Base-by-base conservation (phyloP, 2,797 vertebrate genomes). In the Zalophus californianus region DNA sequence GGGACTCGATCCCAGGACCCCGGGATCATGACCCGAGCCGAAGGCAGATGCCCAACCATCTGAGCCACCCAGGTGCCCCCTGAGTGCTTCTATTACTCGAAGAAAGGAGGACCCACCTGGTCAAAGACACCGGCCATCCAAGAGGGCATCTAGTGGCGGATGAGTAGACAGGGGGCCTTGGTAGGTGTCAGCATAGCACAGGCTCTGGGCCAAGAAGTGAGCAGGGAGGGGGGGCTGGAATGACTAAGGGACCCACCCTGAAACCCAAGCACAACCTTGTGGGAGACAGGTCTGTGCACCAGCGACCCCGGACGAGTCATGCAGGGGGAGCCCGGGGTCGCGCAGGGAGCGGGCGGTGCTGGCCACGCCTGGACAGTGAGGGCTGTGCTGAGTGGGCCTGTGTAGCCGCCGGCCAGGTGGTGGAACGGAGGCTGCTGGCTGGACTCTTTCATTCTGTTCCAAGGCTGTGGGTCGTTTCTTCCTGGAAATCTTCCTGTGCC, bases 281-380 rank as follows among this genome's bases (percentile, higher is more conserved):
- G 44, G 58, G 54, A 52, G 10, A 38, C 20, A 10, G 16, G 3
- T 12, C 6, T 23, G 16, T 0, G 7, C 29, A 0, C 3, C 5
- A 4, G 14, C 0, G 4, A 5, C 5, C 4, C 15, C 1, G 11
- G 85, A n/a, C 1, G 12, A 9, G 14, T 54, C 11, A 0, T 20
- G 15, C 0, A 21, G 2, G 13, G 12, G n/a, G 41, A 32, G 18
- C 27, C 8, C 0, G 7, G 66, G 8, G 60, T 3, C 44, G 3
- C 1, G 0, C 1, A 0, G 86, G 13, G 35, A 20, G 2, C 2
- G 0, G 82, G 58, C 58, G 10, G 79, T 11, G 21, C 32, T 27
- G 60, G 15, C 38, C 10, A 1, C 0, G 7, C 9, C 16, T 32
- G 23, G 86, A n/a, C 23, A 0, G 25, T 1, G 0, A 10, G 35